These are phyloP conservation scores for Stegastes partitus DNA, from an alignment of 2,113 vertebrate genomes.

Conservation along the genomic window DNA sequence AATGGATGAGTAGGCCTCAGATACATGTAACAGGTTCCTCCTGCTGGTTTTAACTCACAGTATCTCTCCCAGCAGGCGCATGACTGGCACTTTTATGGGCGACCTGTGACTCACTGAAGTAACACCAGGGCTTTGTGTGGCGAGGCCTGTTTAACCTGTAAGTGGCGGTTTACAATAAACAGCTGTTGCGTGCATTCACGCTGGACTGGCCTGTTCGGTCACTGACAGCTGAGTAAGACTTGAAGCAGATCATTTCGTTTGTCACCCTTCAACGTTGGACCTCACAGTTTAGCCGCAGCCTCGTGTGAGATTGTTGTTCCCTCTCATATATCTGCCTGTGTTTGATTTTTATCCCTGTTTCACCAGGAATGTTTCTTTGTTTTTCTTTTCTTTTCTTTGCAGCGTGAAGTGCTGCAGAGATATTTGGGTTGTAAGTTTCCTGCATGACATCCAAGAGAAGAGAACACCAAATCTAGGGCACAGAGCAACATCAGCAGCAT, in stretches of 20 bases:
- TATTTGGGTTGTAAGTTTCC: conserved; percentile 15
- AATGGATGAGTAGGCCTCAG: background rate
- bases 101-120: conserved; percentile 17
- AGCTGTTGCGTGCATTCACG: conserved; percentile 9
- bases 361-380: background rate
- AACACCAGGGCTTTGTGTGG: conserved; percentile 12
- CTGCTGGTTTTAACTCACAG: background rate
- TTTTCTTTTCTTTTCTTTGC: conserved; percentile 6
- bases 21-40: conserved; percentile 18
- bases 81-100: conserved; percentile 9
- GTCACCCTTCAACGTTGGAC: background rate
- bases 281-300: background rate
- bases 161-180: conserved; percentile 45
- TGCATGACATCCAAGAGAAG: conserved; percentile 25
- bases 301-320: background rate
- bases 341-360: background rate
- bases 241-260: background rate
- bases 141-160: conserved; percentile 54
- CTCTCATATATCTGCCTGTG: background rate
- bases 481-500: conserved; percentile 30
- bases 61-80: background rate
- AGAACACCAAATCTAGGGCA: conserved; percentile 53
- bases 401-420: background rate
- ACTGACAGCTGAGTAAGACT: background rate
- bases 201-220: background rate